These are phyloP conservation scores for Conus ventricosus DNA, from an alignment of 1,140 invertebrate species.

Conservation along the genomic window DNA sequence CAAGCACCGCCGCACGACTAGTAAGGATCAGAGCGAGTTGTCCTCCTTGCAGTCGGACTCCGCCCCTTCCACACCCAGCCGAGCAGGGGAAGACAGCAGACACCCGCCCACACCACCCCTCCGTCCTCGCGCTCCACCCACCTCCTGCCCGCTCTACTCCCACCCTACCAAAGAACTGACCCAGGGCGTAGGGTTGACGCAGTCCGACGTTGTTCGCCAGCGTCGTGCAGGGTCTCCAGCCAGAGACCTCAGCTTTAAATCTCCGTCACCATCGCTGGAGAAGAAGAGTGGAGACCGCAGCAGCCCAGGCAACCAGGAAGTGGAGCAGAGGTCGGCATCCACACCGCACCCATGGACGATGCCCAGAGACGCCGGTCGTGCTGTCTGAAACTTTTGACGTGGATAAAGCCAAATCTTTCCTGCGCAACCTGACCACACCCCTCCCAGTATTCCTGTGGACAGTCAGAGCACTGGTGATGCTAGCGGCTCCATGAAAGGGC, in stretches of 20 bases:
- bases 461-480: slow-evolving; percentile 5
- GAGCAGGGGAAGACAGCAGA: neutral
- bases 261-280: slow-evolving; percentile 15
- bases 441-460: neutral
- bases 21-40: slow-evolving; percentile 38
- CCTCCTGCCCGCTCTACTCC: neutral
- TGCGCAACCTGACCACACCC: slow-evolving; percentile 44
- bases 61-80: neutral
- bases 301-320: neutral
- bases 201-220: neutral
- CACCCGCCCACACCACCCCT: neutral
- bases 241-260: slow-evolving; percentile 7
- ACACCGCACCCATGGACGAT: neutral
- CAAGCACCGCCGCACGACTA: slow-evolving; percentile 45
- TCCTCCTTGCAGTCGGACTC: slow-evolving; percentile 12
- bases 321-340: neutral
- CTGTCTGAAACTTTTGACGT: slow-evolving; percentile 62
- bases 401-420: slow-evolving; percentile 52
- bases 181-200: neutral
- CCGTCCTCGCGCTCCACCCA: neutral
- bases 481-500: slow-evolving; percentile 43
- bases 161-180: neutral
- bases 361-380: neutral
- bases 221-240: slow-evolving; percentile 2
- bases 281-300: neutral